Base-by-base conservation (phyloP, 2,888 invertebrate species). In the Mycalesis mineus region DNA sequence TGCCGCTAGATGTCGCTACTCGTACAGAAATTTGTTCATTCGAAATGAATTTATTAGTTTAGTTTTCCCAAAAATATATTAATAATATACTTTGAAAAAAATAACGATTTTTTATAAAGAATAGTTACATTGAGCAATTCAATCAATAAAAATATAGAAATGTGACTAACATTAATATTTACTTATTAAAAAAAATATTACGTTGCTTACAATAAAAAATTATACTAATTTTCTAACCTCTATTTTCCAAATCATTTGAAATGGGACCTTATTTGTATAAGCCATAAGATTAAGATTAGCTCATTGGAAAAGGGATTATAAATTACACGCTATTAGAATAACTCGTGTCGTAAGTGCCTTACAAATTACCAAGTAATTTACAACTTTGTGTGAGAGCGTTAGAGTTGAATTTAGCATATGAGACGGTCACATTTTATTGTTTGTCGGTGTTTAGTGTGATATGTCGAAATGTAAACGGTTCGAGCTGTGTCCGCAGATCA, bases 391-490 rank as follows among this genome's bases (percentile, higher is more conserved):
- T 0, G 0, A 0, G 0, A 0, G 0, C 0, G 0, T 8, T 78
- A 82, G 41, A 63, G 79, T 76, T 58, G 15, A 66, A 68, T 66
- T 70, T 76, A 0, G 48, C 11, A 29, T 68, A 62, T 6, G 3
- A 2, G 15, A 11, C 37, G 14, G 55, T 64, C 82, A 81, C 80
- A 80, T 84, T 82, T 85, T 86, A 86, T 88, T 88, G 87, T 88
- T 88, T 85, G 85, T 78, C 83, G 78, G 79, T 87, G 85, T 87
- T 88, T 87, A 85, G 85, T 86, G 88, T 87, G 89, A 88, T 88
- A 88, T 88, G 88, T 88, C 88, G 88, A 88, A 88, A 86, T 82
- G 85, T 87, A 84, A 86, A 84, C 85, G 83, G 82, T 84, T 86
- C 80, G 83, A 82, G 82, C 84, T 77, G 74, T 80, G 84, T 87